A percentile compares a stretch with the other conserved stretches of the same genome.
These are phyloP conservation scores for Xestia ashworthii DNA, from an alignment of 2,888 invertebrate species.

Conservation along the genomic window DNA sequence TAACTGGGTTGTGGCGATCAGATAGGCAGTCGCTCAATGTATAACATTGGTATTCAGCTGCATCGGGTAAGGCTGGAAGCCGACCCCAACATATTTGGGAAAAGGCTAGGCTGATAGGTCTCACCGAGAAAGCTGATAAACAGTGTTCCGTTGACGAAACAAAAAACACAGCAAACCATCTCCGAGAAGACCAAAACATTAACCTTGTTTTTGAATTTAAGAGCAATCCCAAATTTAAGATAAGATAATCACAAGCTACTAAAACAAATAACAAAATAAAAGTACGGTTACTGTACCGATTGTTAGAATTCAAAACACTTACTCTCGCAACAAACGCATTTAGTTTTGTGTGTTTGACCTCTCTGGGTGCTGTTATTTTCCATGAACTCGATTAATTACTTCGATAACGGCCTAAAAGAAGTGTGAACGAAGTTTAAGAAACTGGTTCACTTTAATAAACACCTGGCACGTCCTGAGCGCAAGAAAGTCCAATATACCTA, in stretches of 20 bases:
- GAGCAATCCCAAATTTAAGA: not conserved
- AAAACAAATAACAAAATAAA: too few relatives aligned
- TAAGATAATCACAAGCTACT: not conserved
- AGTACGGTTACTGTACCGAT: not conserved
- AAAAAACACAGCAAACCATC: not conserved
- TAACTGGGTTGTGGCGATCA: too few relatives aligned
- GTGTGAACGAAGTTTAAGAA: not conserved
- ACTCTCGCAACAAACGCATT: not conserved
- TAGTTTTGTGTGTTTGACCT: constrained; percentile 1
- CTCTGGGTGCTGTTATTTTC: constrained; percentile 10
- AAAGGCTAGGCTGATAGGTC: not conserved
- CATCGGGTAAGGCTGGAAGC: too few relatives aligned
- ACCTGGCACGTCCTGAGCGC: not conserved
- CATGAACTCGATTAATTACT: constrained; percentile 20
- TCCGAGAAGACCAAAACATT: not conserved
- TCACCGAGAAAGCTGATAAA: not conserved
- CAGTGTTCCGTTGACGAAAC: not conserved
- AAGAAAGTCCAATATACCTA: not conserved
- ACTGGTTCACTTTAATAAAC: not conserved
- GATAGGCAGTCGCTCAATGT: too few relatives aligned
- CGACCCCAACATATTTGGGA: too few relatives aligned
- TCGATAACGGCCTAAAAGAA: constrained; percentile 22
- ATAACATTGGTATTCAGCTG: too few relatives aligned
- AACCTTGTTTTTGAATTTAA: not conserved
- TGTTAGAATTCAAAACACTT: constrained; percentile 2